Conservation (phyloP, 2,113 vertebrate genomes). For the Saccopteryx leptura region DNA sequence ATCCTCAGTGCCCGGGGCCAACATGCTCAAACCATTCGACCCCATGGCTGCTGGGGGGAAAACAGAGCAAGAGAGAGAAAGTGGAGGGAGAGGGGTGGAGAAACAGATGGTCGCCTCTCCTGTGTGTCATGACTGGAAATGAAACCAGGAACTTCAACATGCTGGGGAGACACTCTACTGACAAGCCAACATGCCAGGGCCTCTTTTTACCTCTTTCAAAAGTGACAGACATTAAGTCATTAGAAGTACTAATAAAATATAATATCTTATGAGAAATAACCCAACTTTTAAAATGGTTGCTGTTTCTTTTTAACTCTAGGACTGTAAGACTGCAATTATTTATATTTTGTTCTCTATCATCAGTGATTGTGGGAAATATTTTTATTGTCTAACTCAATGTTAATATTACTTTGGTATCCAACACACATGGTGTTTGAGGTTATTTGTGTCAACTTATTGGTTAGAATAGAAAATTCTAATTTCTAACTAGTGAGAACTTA, state of each 20-base stretch:
- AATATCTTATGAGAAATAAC: neutral
- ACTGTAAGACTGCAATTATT: neutral
- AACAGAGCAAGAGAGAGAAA: no score
- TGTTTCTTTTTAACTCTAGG: neutral
- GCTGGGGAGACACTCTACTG: no score
- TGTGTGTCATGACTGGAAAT: no score
- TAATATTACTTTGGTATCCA: slow-evolving; percentile 22
- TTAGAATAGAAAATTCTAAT: neutral
- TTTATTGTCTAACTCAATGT: neutral
- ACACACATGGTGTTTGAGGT: neutral
- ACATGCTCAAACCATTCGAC: no score
- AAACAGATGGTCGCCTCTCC: no score
- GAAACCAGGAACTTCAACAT: no score
- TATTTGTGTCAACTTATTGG: neutral
- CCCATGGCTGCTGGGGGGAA: no score
- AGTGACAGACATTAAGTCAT: neutral
- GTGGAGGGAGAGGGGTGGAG: no score
- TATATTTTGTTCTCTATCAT: neutral
- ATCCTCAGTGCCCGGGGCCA: no score
- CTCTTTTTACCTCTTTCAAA: neutral
- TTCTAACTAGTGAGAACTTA: slow-evolving; percentile 22
- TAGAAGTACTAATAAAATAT: neutral
- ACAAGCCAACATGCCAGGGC: no score
- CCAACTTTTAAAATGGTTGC: neutral
- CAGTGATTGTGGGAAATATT: neutral